Evolutionary conservation across 2,888 invertebrate genomes (phyloP).

Genomic region (Gymnosoma rotundatum): DNA sequence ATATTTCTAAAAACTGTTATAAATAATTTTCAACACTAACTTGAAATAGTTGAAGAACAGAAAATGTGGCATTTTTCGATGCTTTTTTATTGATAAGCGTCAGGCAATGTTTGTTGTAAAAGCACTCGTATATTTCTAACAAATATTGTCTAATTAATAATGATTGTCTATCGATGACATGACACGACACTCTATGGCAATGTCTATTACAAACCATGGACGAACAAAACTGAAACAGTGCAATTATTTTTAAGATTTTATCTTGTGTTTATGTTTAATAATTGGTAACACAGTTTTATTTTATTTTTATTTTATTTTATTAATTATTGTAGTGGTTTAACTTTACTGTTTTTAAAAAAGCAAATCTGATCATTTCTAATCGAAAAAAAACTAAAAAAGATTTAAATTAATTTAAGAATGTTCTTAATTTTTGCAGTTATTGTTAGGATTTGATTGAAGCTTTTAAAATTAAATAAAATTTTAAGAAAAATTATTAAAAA

Average conservation of each 20-base stretch:
- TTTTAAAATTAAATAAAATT: too few species aligned
- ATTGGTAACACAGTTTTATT: slow-evolving; percentile 55
- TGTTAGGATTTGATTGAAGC: too few species aligned
- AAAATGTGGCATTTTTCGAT: slow-evolving; percentile 70
- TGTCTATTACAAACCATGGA: neutral
- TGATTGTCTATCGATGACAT: slow-evolving; percentile 76
- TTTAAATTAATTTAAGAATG: too few species aligned
- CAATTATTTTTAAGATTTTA: slow-evolving; percentile 58
- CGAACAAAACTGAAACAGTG: slow-evolving; percentile 41
- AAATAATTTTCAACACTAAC: slow-evolving; percentile 56
- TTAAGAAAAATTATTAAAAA: too few species aligned
- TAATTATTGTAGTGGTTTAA: neutral
- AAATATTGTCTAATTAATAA: slow-evolving; percentile 79
- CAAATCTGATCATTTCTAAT: too few species aligned
- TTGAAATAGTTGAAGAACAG: neutral
- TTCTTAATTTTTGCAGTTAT: too few species aligned
- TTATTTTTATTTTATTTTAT: neutral
- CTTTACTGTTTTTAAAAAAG: neutral
- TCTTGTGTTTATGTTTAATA: slow-evolving; percentile 63
- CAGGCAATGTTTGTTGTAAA: slow-evolving; percentile 74
- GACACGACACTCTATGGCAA: slow-evolving; percentile 45
- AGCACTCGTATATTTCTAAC: slow-evolving; percentile 69
- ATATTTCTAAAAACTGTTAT: slow-evolving; percentile 67
- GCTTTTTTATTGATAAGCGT: slow-evolving; percentile 76
- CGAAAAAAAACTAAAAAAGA: too few species aligned